Evolutionary conservation across 2,797 vertebrate species (phyloP).

Genomic region (Simalia tracyae): DNA sequence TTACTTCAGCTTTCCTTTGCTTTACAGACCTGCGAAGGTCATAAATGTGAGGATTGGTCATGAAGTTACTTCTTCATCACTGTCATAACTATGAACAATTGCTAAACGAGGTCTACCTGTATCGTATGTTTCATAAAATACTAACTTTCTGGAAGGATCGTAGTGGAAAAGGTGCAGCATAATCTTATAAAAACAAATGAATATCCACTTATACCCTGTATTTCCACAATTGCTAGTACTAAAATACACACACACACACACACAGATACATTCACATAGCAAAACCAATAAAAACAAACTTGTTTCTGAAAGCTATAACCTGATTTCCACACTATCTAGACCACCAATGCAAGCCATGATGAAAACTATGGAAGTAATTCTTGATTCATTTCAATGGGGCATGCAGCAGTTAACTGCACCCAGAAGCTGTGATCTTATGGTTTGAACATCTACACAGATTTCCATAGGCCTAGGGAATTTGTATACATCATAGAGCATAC

Average conservation of each 20-base stretch:
- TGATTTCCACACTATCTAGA: background rate
- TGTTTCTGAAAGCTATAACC: background rate
- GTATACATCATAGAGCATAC: background rate
- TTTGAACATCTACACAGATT: background rate
- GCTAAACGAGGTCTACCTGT: background rate
- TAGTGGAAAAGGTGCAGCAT: background rate
- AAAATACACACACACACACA: background rate
- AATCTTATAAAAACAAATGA: constrained; percentile 1
- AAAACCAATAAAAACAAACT: background rate
- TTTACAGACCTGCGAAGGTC: background rate
- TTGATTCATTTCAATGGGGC: background rate
- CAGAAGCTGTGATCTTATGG: background rate
- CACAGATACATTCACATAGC: background rate
- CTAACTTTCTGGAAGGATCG: background rate
- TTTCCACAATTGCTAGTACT: background rate
- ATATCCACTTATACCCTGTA: background rate
- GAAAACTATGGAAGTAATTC: background rate
- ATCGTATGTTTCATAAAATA: background rate
- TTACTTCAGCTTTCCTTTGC: background rate
- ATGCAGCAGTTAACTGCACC: background rate
- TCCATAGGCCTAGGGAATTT: background rate
- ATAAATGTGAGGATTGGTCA: background rate
- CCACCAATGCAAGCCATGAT: background rate
- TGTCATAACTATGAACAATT: background rate
- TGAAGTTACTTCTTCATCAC: background rate